Evolutionary conservation across 92 coral and sea anemone species (phyloP), one percentile per base, ranked within the genome.

Genomic region (Chrysogorgia sp.): DNA sequence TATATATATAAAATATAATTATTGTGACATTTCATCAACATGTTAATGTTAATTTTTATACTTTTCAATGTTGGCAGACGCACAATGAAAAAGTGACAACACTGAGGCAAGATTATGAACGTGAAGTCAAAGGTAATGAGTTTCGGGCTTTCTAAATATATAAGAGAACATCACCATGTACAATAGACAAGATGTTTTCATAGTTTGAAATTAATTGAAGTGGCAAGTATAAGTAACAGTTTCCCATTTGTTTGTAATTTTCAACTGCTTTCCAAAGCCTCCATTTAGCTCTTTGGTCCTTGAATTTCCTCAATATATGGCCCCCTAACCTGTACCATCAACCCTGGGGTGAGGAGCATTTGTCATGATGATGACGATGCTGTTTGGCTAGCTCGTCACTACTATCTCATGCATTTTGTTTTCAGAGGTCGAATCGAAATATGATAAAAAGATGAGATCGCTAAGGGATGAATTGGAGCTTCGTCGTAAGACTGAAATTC

Each of bases 381-480:
- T n/a, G n/a, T n/a, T n/a, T n/a, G n/a, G n/a, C n/a, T n/a, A n/a
- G n/a, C n/a, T n/a, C n/a, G n/a, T n/a, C n/a, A n/a, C n/a, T n/a
- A n/a, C n/a, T n/a, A n/a, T n/a, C n/a, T 7, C 0, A 5, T 66
- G 5, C 0, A 8, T 3, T 34, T 10, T 17, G 3, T 33, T 57
- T 70, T 66, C 78, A 94, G 98, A 94, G 83, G 92, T 94, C 47
- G 98, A 94, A 83, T 91, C 92, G 12, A 92, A 94, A 50, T 94
- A 94, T 86, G 98, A 94, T 85, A 94, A 94, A 88, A 94, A 94
- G 74, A 92, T 94, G 94, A 86, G 90, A 78, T 75, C 98, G 34
- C 84, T 94, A 5, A 81, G 98, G 56, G 98, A 94, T 32, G 98
- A 94, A 47, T 90, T 91, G 34, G 98, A 94, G 77, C 81, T 94